These are phyloP conservation scores for Zootoca vivipara DNA, from an alignment of 2,113 vertebrate species.

Conservation along the genomic window DNA sequence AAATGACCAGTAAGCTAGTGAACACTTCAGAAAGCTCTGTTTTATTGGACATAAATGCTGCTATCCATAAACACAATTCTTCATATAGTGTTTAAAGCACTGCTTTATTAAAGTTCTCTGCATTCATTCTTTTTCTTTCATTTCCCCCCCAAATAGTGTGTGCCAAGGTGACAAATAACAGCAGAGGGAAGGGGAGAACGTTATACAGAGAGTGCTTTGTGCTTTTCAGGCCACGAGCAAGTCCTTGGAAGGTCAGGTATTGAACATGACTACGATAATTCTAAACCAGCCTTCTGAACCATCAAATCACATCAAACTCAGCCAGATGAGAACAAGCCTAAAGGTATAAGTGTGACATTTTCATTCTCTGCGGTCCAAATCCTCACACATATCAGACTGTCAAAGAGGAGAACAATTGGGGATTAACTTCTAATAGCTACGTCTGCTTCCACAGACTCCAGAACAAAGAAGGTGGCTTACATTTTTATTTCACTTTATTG, in stretches of 20 bases:
- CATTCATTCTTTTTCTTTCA: background rate
- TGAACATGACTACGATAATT: constrained; percentile 58
- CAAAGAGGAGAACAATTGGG: constrained; percentile 48
- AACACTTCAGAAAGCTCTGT: background rate
- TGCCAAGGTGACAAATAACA: constrained; percentile 37
- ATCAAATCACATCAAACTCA: constrained; percentile 68
- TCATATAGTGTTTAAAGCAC: background rate
- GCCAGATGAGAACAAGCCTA: constrained; percentile 54
- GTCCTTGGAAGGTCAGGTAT: constrained; percentile 60
- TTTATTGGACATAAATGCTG: background rate
- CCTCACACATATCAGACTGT: constrained; percentile 49
- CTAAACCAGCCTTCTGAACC: constrained; percentile 49
- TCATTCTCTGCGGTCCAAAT: constrained; percentile 60
- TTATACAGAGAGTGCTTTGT: constrained; percentile 40
- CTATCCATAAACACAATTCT: background rate
- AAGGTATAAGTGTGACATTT: constrained; percentile 58
- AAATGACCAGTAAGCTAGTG: background rate
- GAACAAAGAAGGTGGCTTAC: constrained; percentile 31
- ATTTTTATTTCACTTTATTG: constrained; percentile 28
- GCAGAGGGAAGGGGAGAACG: constrained; percentile 16
- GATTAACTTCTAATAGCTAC: constrained; percentile 46
- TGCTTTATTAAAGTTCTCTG: background rate
- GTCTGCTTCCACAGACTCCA: constrained; percentile 31
- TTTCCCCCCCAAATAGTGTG: constrained; percentile 11
- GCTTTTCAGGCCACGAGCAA: constrained; percentile 52